Evolutionary conservation across 2,888 invertebrate genomes (phyloP), one percentile per base, ranked within the genome.

Genomic region (Megalurothrips usitatus): DNA sequence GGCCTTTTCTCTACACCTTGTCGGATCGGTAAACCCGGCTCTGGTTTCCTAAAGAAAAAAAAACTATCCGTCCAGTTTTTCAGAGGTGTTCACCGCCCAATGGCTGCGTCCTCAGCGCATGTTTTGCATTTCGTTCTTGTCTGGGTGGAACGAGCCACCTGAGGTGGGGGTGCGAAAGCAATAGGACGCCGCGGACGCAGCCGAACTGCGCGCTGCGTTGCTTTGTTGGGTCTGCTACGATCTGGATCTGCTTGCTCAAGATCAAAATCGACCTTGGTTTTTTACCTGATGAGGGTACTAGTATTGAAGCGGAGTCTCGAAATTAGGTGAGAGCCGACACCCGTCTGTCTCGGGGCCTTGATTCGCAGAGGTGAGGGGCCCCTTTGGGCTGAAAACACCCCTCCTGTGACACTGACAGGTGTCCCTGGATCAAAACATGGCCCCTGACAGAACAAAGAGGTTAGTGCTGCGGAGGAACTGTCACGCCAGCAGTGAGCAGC

Each of bases 161-260:
- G 34, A 43, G 34, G 34, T 43, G 34, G 34, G 34, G 6, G 34
- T 43, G 34, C 34, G 6, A 43, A 2, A 6, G 34, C 34, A 43
- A 6, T 43, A 4, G 34, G 34, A 6, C 2, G 6, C 34, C 34
- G 34, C 34, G 34, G 34, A 43, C 34, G 34, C 34, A 43, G 34
- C 34, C 34, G 34, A 43, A 43, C 34, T 68, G 68, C 68, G 19
- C 23, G 23, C 26, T 26, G 68, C 68, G 68, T 75, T 75, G 68
- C 68, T 75, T 75, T 75, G 68, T 75, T 75, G 68, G 68, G 68
- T 75, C 68, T 26, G 68, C 68, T 58, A n/a, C n/a, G 58, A 58
- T 19, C 58, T 58, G 58, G 58, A 58, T 19, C 58, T 58, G 58
- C 58, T 58, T n/a, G 58, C 17, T 58, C 19, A 17, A 58, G 58